Percentiles rank a stretch among this genome's conserved stretches.
Conservation (phyloP, 1,140 invertebrate species). For the Vanessa atalanta region DNA sequence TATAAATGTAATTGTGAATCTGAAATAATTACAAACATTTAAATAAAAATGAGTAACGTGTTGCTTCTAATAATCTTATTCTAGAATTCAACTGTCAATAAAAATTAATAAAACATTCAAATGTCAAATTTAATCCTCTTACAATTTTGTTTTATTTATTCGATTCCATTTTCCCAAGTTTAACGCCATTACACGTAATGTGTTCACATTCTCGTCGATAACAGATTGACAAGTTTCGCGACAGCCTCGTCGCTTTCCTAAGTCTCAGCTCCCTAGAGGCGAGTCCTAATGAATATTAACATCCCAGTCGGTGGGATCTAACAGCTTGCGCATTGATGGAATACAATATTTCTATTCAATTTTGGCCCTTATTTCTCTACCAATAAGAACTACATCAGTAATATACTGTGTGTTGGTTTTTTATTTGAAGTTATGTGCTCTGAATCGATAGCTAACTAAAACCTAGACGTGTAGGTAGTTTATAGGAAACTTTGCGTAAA, state of each 20-base stretch:
- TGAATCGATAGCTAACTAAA: constrained; percentile 19
- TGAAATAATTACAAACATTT: too few relatives aligned
- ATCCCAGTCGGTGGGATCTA: constrained; percentile 40
- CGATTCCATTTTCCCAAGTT: constrained; percentile 1
- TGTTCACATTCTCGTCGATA: constrained; percentile 21
- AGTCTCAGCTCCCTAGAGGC: constrained; percentile 44
- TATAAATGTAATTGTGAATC: too few relatives aligned
- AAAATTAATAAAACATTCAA: too few relatives aligned
- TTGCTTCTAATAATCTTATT: too few relatives aligned
- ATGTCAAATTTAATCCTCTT: too few relatives aligned
- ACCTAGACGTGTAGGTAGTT: constrained; percentile 11
- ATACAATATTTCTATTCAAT: neutral
- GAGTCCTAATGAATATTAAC: constrained; percentile 66
- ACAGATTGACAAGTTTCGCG: constrained; percentile 46
- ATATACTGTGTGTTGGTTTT: constrained; percentile 7
- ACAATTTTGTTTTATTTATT: neutral
- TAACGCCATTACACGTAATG: constrained; percentile 5
- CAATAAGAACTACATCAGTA: constrained; percentile 10
- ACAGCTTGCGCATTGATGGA: constrained; percentile 26
- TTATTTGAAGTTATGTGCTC: constrained; percentile 26
- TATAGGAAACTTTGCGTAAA: constrained; percentile 6
- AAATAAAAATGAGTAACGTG: too few relatives aligned
- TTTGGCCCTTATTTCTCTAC: constrained; percentile 3
- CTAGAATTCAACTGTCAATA: too few relatives aligned
- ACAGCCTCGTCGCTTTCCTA: constrained; percentile 55